phyloP scores from a whole-genome alignment of 2,797 vertebrate species.

The Epinephelus coioides region DNA sequence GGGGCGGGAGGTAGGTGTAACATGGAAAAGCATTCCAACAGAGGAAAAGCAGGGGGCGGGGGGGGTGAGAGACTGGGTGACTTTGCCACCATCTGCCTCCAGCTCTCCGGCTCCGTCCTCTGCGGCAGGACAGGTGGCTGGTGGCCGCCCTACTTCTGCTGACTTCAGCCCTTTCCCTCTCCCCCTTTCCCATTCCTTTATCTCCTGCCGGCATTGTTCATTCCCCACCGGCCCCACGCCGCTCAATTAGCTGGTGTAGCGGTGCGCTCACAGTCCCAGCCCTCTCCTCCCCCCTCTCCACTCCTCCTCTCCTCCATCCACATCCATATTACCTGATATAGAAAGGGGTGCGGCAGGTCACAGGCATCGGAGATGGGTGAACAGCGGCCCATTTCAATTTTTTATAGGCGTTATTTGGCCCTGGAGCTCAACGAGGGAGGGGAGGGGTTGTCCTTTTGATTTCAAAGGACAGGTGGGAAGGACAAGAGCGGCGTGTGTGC shows the following conservation, averaged over 20 bases:
- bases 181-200: slow-evolving; percentile 65
- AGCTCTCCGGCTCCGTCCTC: slow-evolving; percentile 75
- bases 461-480: slow-evolving; percentile 80
- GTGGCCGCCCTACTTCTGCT: slow-evolving; percentile 81
- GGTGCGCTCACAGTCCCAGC: slow-evolving; percentile 75
- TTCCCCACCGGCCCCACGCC: slow-evolving; percentile 75
- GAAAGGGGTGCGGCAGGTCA: slow-evolving; percentile 64
- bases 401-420: slow-evolving; percentile 73
- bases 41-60: slow-evolving; percentile 12
- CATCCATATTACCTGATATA: slow-evolving; percentile 66
- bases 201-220: slow-evolving; percentile 81
- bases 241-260: slow-evolving; percentile 85
- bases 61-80: slow-evolving; percentile 60
- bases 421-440: slow-evolving; percentile 57
- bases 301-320: slow-evolving; percentile 27
- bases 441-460: slow-evolving; percentile 75
- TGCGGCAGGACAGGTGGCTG: slow-evolving; percentile 78
- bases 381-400: slow-evolving; percentile 67
- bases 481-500: slow-evolving; percentile 38
- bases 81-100: slow-evolving; percentile 86
- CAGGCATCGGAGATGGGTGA: slow-evolving; percentile 54
- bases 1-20: slow-evolving; percentile 2
- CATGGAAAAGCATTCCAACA: slow-evolving; percentile 32
- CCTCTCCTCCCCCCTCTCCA: slow-evolving; percentile 23
- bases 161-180: slow-evolving; percentile 79